phyloP scores from a whole-genome alignment of 23 tunicate species.

The Trididemnum nubilum region DNA sequence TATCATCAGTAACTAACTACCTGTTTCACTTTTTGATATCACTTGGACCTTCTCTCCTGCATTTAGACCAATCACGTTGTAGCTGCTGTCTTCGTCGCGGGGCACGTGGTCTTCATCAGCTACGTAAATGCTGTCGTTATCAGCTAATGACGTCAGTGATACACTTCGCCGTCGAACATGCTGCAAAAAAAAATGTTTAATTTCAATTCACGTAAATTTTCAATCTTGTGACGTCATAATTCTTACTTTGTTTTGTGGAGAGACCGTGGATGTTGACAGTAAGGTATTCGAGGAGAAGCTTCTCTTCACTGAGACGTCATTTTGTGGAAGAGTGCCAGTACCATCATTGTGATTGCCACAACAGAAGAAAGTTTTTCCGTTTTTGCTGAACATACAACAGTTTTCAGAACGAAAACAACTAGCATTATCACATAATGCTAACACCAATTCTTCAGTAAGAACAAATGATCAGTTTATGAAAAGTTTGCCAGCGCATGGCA shows the following conservation, averaged over 20 bases:
- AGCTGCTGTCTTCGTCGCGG: slow-evolving; percentile 19
- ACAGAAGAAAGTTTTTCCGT: slow-evolving; percentile 15
- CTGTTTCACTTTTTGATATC: slow-evolving; percentile 39
- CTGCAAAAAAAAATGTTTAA: background rate
- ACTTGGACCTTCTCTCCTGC: slow-evolving; percentile 46
- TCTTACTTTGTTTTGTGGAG: too few species aligned
- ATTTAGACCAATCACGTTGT: slow-evolving; percentile 37
- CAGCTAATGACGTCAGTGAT: background rate
- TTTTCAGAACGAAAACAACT: background rate
- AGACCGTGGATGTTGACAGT: too few species aligned
- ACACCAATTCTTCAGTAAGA: too few species aligned
- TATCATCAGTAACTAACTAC: slow-evolving; percentile 7
- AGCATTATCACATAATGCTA: too few species aligned
- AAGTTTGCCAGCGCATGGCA: too few species aligned
- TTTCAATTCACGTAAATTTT: too few species aligned
- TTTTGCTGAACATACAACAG: slow-evolving; percentile 4
- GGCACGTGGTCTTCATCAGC: slow-evolving; percentile 48
- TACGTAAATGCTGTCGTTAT: slow-evolving; percentile 6
- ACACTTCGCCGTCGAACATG: background rate
- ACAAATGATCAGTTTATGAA: too few species aligned
- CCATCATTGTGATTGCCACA: background rate
- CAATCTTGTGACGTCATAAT: too few species aligned
- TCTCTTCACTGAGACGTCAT: background rate
- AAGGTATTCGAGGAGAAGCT: background rate
- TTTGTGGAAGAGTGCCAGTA: background rate